Base-by-base conservation (phyloP, 1,140 invertebrate genomes). In the Listronotus oregonensis region DNA sequence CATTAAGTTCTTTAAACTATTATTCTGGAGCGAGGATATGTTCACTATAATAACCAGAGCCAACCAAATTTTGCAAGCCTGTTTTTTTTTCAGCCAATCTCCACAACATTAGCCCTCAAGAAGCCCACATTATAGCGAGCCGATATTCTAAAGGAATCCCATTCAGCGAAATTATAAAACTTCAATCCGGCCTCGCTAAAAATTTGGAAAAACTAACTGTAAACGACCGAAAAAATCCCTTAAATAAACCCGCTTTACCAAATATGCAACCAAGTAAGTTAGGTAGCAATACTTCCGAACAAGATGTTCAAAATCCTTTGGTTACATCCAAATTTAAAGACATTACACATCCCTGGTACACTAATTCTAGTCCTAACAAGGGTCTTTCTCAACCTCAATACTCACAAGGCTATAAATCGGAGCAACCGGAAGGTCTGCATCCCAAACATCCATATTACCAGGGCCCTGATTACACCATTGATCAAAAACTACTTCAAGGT, bases 161-260 rank as follows among this genome's bases (percentile, higher is more conserved):
- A 1, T 54, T 64, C 8, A 71, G 49, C 17, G 71, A 74, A 66
- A 68, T 71, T 27, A 67, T 72, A n/a, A 71, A 71, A 58, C 49
- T 71, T n/a, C 66, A 71, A 6, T 10, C 65, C 4, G 40, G 34
- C 9, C 31, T 71, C 21, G 47, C 54, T 0, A 40, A 66, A 37
- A 66, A 44, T 17, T 42, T 65, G 39, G 57, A 69, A 43, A 66
- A 64, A 11, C 1, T 65, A 5, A 31, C 44, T 37, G 9, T 67
- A 27, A 50, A 56, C n/a, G 34, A 42, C 9, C n/a, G 14, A 17
- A 67, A 57, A 54, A 63, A 12, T 12, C 15, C 7, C 34, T 31
- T 0, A 11, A 52, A 21, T 7, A 55, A 55, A 15, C 11, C 34
- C 37, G 1, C 39, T 0, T 37, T 63, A 37, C 49, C 39, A 10